These are phyloP conservation scores for Rhabdomys pumilio DNA, from an alignment of 2,797 vertebrate species.

Conservation along the genomic window DNA sequence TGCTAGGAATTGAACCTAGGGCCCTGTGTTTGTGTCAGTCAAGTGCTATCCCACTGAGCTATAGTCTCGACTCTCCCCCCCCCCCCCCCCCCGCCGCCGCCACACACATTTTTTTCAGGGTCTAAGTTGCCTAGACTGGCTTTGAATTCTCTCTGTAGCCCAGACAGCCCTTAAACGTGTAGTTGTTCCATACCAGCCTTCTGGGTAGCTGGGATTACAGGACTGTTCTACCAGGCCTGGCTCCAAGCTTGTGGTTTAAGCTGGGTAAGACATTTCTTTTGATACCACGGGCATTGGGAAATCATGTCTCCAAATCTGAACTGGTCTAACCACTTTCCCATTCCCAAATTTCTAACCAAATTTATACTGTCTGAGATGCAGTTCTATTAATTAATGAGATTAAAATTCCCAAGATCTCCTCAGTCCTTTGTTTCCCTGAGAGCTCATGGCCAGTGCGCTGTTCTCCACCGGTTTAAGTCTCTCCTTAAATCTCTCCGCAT, in stretches of 20 bases:
- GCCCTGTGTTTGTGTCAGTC: not conserved
- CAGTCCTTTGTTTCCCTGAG: not conserved
- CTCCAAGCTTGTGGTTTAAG: not conserved
- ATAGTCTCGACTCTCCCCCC: not conserved
- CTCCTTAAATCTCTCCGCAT: too few species aligned
- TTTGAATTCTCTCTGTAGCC: not conserved
- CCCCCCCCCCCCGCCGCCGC: too few species aligned
- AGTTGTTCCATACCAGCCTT: not conserved
- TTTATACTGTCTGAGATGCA: not conserved
- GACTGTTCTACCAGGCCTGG: not conserved
- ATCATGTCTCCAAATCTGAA: not conserved
- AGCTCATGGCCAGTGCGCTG: not conserved
- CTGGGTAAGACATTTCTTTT: not conserved
- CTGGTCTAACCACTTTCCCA: not conserved
- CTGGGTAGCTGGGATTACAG: not conserved
- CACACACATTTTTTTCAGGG: not conserved
- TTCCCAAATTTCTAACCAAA: not conserved
- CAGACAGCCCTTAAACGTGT: too few species aligned
- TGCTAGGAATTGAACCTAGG: not conserved
- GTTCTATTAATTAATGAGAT: not conserved
- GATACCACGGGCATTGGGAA: not conserved
- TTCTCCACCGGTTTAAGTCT: not conserved
- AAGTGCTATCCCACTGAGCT: not conserved
- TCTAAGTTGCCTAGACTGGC: not conserved
- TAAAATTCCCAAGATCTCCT: not conserved